Evolutionary conservation across 2,113 vertebrate species (phyloP), one percentile per base, ranked within the genome.

Genomic region (Ahaetulla prasina): DNA sequence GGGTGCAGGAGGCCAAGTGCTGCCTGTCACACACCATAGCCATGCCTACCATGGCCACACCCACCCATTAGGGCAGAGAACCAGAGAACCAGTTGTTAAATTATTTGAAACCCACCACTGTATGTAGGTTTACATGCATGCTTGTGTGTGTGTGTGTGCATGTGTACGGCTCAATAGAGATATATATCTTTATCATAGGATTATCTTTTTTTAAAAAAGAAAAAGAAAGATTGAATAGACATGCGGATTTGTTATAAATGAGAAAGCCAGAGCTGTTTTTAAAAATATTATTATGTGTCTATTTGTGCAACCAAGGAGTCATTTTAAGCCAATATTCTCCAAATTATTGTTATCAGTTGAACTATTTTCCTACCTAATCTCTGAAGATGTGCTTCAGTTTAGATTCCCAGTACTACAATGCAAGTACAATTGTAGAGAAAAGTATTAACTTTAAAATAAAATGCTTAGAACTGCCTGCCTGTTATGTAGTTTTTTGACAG

Each of bases 161-260:
- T 52, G 3, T 93, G 93, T 43, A 68, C 63, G 89, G 94, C 39
- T 27, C 90, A 87, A 27, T 90, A 84, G 90, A 63, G 0, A 89
- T 88, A 87, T 94, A 50, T 4, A 80, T 94, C 91, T 43, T 53
- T 84, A 91, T 89, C 55, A 91, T 53, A 25, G 94, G 91, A 52
- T 92, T 91, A 45, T 45, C 52, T 85, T 86, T 86, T 45, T 30
- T 8, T 3, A n/a, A 87, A 87, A n/a, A n/a, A 43, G 5, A 87
- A 50, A 87, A 50, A n/a, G 14, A 49, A 85, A 50, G 9, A 25
- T 80, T 39, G 35, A 39, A 80, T 39, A 80, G 68, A 20, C n/a
- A 39, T 80, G 68, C 3, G 7, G 18, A 7, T 80, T 9, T 80
- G 18, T 80, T 39, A 39, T 80, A 39, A 39, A 80, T 8, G 18